Evolutionary conservation across 2,888 invertebrate genomes (phyloP).

Genomic region (Pristionchus maxplancki): DNA sequence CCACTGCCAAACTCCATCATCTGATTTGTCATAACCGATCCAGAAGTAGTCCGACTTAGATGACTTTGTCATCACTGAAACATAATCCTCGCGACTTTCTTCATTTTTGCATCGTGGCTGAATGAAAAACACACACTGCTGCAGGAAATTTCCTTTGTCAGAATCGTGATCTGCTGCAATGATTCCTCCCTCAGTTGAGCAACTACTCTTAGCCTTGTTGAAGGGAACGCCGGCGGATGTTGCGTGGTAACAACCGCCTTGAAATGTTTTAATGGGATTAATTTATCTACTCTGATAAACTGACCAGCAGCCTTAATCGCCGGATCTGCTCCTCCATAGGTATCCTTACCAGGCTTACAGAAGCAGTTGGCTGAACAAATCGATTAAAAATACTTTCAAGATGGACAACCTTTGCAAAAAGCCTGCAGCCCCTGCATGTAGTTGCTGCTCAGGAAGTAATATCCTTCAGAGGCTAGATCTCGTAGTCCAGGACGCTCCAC

Average conservation of each 20-base stretch:
- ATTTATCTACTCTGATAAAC: too few species aligned
- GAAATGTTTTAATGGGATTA: not conserved
- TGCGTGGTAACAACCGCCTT: not conserved
- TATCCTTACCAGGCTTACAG: not conserved
- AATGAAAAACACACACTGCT: not conserved
- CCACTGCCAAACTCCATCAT: too few species aligned
- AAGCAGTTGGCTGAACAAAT: not conserved
- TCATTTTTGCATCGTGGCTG: too few species aligned
- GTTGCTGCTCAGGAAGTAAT: not conserved
- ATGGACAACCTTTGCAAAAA: not conserved
- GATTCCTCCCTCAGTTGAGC: not conserved
- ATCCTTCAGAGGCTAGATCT: not conserved
- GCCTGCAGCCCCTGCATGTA: not conserved
- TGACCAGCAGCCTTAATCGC: not conserved
- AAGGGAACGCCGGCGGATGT: not conserved
- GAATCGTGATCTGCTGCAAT: not conserved
- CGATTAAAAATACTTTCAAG: not conserved
- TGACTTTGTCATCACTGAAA: too few species aligned
- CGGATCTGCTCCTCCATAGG: not conserved
- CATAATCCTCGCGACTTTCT: too few species aligned
- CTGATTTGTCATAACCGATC: too few species aligned
- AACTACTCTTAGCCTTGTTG: not conserved
- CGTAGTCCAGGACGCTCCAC: not conserved
- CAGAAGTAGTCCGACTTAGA: too few species aligned
- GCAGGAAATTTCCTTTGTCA: not conserved